Percentiles rank a stretch among this genome's conserved stretches.
Evolutionary conservation across 2,888 invertebrate species (phyloP).

Genomic region (Cremastobaeus sp.): DNA sequence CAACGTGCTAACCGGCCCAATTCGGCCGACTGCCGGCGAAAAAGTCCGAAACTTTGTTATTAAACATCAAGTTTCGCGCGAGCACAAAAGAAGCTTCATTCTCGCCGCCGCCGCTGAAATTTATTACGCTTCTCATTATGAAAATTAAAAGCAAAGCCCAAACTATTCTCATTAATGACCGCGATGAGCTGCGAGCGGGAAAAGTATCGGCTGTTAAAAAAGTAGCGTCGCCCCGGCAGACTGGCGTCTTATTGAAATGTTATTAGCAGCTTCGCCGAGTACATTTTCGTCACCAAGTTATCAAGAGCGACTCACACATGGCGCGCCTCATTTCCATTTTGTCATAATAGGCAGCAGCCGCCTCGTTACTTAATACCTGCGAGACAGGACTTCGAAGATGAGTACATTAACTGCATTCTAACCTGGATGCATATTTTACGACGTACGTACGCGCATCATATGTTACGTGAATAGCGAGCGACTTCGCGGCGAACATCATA

Average conservation of each 20-base stretch:
- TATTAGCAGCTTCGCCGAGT: conserved; percentile 54
- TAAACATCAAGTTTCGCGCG: too few relatives aligned
- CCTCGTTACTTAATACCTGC: conserved; percentile 66
- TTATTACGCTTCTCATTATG: too few relatives aligned
- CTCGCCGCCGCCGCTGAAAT: too few relatives aligned
- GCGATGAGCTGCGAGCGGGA: too few relatives aligned
- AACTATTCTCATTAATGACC: too few relatives aligned
- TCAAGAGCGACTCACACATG: conserved; percentile 57
- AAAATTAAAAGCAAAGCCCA: too few relatives aligned
- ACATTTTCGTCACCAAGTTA: conserved; percentile 60
- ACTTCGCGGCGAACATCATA: conserved; percentile 31
- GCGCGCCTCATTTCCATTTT: conserved; percentile 61
- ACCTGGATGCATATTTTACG: conserved; percentile 66
- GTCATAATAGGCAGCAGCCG: conserved; percentile 62
- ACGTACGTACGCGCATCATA: conserved; percentile 48
- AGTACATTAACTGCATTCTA: conserved; percentile 65
- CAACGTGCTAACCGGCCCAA: too few relatives aligned
- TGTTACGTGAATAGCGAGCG: conserved; percentile 51
- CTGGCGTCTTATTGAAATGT: conserved; percentile 58
- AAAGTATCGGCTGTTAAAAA: too few relatives aligned
- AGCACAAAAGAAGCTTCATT: too few relatives aligned
- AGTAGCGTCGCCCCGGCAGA: conserved; percentile 36
- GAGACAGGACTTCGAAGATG: conserved; percentile 66
- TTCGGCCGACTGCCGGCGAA: too few relatives aligned
- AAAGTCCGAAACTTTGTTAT: too few relatives aligned